Evolutionary conservation across 1,140 invertebrate genomes (phyloP), one percentile per base, ranked within the genome.

Genomic region (Cecropterus lyciades): DNA sequence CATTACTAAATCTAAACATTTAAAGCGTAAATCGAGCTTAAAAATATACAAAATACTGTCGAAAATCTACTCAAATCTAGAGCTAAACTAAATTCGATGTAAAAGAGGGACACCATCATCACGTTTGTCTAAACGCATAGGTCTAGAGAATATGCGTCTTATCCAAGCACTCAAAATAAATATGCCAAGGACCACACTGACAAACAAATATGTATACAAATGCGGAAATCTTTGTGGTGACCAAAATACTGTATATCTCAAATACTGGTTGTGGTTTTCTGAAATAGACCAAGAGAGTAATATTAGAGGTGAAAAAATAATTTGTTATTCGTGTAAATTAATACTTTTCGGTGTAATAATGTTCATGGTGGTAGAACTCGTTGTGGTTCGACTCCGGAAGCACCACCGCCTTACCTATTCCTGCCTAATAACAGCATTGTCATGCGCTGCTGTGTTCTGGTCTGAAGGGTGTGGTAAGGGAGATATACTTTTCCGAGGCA

Each of bases 191-290:
- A 77, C 57, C 7, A 84, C 20, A 20, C 84, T 45, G 11, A 91
- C 24, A 0, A 80, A 46, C 45, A 86, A 48, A 60, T 93, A 93
- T 15, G 80, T 57, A 33, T 77, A 67, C 46, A 93, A 71, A 52
- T 86, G 83, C 7, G 85, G 84, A 62, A 92, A 92, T 67, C 92
- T 78, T 37, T 75, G 70, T 5, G 92, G 82, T 0, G 89, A 92
- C 92, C 92, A 93, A 51, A 92, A 83, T 11, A 93, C 87, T 10
- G 89, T 82, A 69, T 92, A 93, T 7, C 78, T 73, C 64, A 91
- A 37, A 30, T 82, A 55, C 43, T 77, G 56, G 45, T 81, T 77
- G 62, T 75, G 60, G 15, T 79, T 79, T 60, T 89, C 90, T 93
- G 84, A 71, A 91, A 92, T 43, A 15, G 62, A 79, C 69, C 43